Base-by-base conservation (phyloP, 2,797 vertebrate species). In the Leontopithecus rosalia region DNA sequence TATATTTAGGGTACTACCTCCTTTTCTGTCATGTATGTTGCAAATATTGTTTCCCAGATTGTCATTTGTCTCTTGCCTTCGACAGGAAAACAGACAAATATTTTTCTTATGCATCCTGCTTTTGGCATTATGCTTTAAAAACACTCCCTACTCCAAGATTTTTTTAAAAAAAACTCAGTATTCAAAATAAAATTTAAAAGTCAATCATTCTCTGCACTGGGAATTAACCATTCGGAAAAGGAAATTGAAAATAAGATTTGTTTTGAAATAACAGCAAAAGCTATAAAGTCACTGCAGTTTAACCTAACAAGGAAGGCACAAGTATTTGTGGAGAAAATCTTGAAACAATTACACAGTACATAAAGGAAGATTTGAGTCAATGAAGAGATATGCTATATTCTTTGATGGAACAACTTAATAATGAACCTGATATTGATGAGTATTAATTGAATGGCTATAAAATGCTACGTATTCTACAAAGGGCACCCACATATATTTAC, bases 171-270 rank as follows among this genome's bases (percentile, higher is more conserved):
- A 85, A 72, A 85, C 36, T 93, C 43, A 77, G 61, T 1, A 28
- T 61, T 83, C 33, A 92, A 92, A 93, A 95, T 76, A 86, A 87
- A 96, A 90, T 87, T 76, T 57, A 93, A 90, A 91, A 85, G 73
- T 88, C 22, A 64, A 91, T n/a, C 30, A 24, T 81, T 86, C 13
- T 72, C 33, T 8, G 28, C 57, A 41, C 14, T 90, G 7, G n/a
- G 39, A 83, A 83, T 89, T 94, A 91, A 91, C 8, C 43, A 92
- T 55, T 90, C 28, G n/a, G 33, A 73, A 17, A 81, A 70, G 19
- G 46, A 81, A 85, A 77, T 13, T 73, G 30, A 70, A 96, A 72
- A 30, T 52, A 64, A 79, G 48, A 85, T 50, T 64, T 20, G 22
- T 58, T 72, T 81, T 19, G 58, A 48, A 73, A 83, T n/a, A 82